Evolutionary conservation across 2,888 invertebrate species (phyloP).

Genomic region (Cataglyphis livida): DNA sequence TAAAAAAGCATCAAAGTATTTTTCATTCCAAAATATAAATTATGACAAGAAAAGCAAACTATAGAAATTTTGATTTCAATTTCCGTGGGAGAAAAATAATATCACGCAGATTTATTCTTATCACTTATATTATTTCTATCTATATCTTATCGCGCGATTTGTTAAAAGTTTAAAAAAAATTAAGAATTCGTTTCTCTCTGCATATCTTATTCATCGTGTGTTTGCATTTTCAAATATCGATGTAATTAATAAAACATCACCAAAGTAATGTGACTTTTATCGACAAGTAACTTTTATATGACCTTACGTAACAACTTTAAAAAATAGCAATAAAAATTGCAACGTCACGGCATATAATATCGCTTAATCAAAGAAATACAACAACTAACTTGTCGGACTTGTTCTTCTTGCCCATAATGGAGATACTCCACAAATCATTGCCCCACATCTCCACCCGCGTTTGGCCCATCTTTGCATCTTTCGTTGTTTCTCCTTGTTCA

Average conservation of each 20-base stretch:
- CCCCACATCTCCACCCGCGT: slow-evolving; percentile 71
- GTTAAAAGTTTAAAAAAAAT: not conserved
- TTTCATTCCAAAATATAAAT: not conserved
- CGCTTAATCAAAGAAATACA: not conserved
- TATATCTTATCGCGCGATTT: slow-evolving; percentile 4
- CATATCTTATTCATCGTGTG: not conserved
- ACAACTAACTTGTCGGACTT: slow-evolving; percentile 16
- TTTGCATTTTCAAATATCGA: not conserved
- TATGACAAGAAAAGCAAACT: not conserved
- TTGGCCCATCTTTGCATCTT: not conserved
- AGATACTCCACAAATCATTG: slow-evolving; percentile 76
- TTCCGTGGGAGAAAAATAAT: not conserved
- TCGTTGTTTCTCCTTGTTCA: not conserved
- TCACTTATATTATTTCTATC: not conserved
- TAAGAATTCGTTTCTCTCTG: not conserved
- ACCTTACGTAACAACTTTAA: not conserved
- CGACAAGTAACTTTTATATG: not conserved
- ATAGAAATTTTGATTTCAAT: not conserved
- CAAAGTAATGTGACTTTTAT: not conserved
- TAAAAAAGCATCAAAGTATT: not conserved
- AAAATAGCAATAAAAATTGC: too few species aligned
- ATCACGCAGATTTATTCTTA: not conserved
- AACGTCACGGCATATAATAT: not conserved
- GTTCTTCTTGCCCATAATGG: slow-evolving; percentile 5
- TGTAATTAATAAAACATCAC: not conserved